Conservation (phyloP, 2,113 vertebrate species). For the Rhombomys opimus region DNA sequence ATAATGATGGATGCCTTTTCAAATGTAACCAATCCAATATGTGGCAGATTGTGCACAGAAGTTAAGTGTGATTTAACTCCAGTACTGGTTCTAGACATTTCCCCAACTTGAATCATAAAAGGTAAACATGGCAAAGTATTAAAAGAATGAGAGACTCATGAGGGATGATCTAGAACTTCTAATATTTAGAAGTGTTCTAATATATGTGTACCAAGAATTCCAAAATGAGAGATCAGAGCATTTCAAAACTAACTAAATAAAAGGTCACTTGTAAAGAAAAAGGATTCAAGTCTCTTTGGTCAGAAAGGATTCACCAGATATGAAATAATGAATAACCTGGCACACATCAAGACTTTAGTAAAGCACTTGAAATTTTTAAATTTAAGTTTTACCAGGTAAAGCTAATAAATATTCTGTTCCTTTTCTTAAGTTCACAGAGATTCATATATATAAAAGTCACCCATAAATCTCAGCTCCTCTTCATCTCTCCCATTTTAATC, state of each 20-base stretch:
- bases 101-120: background rate
- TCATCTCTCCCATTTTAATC: conserved; percentile 26
- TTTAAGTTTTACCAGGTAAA: background rate
- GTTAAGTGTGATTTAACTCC: background rate
- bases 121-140: background rate
- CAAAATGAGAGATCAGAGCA: conserved; percentile 9
- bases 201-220: background rate
- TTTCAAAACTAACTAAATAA: conserved; percentile 26
- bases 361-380: background rate
- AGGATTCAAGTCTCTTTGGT: background rate
- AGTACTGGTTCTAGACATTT: background rate
- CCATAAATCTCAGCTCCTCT: background rate
- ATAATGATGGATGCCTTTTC: conserved; percentile 8
- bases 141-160: background rate
- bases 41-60: background rate
- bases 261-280: conserved; percentile 1
- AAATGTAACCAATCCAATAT: background rate
- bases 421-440: background rate
- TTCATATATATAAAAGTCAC: background rate
- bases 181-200: background rate
- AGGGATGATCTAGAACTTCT: background rate
- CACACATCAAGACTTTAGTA: background rate
- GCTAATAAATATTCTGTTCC: background rate
- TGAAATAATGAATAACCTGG: background rate
- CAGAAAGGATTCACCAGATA: background rate